These are phyloP conservation scores for Artibeus jamaicensis DNA, from an alignment of 2,797 vertebrate species.

Conservation along the genomic window DNA sequence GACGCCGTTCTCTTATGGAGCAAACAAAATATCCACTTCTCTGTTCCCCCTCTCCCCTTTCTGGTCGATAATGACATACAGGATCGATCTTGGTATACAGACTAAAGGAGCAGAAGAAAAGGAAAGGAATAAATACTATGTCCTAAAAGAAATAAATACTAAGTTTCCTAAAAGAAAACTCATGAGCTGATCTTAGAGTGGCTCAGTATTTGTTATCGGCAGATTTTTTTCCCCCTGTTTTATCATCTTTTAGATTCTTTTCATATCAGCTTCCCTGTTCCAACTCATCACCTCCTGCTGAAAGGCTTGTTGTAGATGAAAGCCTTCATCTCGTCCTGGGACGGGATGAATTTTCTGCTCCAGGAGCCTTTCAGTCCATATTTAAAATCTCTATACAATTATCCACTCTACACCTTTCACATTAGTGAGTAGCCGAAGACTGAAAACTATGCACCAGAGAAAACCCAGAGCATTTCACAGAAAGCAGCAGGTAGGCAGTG, in stretches of 20 bases:
- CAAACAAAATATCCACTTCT: not conserved
- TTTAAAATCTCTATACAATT: conserved; percentile 62
- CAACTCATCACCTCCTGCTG: not conserved
- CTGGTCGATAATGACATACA: not conserved
- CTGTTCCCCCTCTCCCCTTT: fast-evolving
- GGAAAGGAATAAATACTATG: not conserved
- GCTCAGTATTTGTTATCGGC: conserved; percentile 40
- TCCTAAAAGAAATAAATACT: not conserved
- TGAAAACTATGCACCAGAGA: not conserved
- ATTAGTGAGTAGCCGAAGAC: conserved; percentile 34
- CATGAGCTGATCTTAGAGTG: not conserved
- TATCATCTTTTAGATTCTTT: conserved; percentile 39
- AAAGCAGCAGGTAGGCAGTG: conserved; percentile 50
- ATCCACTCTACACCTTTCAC: conserved; percentile 31
- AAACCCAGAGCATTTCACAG: conserved; percentile 31
- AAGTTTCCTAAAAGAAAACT: not conserved
- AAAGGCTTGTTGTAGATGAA: conserved; percentile 61
- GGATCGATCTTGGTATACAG: not conserved
- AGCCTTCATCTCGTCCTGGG: conserved; percentile 55
- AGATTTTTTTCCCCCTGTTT: not conserved
- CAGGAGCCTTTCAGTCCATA: conserved; percentile 52
- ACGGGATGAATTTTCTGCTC: conserved; percentile 40
- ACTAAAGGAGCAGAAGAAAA: not conserved
- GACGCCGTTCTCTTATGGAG: not conserved
- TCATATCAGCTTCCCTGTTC: conserved; percentile 50